phyloP scores from a whole-genome alignment of 2,888 invertebrate genomes.

The Sphaerolaimus hirsutus region DNA sequence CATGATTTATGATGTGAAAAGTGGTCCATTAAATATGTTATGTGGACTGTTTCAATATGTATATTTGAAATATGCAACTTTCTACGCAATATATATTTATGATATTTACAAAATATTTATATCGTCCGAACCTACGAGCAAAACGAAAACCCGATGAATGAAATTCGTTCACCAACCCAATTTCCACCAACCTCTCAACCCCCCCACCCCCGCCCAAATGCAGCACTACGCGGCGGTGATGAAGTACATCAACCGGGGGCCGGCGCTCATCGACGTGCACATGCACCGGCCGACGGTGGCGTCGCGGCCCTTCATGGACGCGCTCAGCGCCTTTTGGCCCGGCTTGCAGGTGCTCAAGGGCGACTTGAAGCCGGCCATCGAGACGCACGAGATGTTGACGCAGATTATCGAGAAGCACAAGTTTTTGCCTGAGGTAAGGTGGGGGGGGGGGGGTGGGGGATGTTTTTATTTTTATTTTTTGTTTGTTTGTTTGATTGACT shows the following conservation, averaged over 20 bases:
- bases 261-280: conserved; percentile 69
- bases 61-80: too few relatives aligned
- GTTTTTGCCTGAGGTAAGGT: conserved; percentile 57
- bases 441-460: too few relatives aligned
- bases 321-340: conserved; percentile 89
- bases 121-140: too few relatives aligned
- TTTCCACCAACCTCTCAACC: not conserved
- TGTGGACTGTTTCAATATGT: too few relatives aligned
- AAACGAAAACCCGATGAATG: not conserved
- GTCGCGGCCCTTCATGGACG: conserved; percentile 74
- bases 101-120: too few relatives aligned
- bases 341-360: conserved; percentile 68
- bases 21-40: too few relatives aligned
- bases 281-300: conserved; percentile 86
- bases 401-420: conserved; percentile 92
- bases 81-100: too few relatives aligned
- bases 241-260: conserved; percentile 87
- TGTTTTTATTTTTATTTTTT: too few relatives aligned
- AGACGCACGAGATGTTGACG: conserved; percentile 93
- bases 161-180: not conserved
- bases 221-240: conserved; percentile 80
- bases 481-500: too few relatives aligned
- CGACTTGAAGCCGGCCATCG: conserved; percentile 85
- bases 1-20: too few relatives aligned
- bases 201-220: not conserved